Evolutionary conservation across 2,797 vertebrate genomes (phyloP), one percentile per base, ranked within the genome.

Genomic region (Myotis planiceps): DNA sequence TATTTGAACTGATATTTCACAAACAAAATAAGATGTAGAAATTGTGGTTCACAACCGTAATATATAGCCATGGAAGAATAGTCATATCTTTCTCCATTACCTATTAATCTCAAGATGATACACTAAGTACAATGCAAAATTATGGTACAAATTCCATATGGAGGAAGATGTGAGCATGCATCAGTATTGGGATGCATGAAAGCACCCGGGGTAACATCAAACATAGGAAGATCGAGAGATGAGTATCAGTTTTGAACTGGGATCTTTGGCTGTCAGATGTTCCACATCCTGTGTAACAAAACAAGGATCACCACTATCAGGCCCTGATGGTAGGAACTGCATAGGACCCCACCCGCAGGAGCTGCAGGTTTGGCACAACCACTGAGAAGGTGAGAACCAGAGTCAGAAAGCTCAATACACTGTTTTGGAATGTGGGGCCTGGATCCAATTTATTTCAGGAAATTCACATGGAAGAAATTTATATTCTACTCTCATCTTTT

Each of bases 241-340:
- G 4, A 13, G 29, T 39, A 58, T 32, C 66, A 5, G 13, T 13
- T 76, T 32, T 47, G 47, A 78, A 66, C 12, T 3, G 14, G 42
- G 25, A 66, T 25, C 7, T 45, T 12, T 65, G 37, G 37, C 3
- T 47, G 18, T 51, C 69, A 49, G 47, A 55, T 18, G n/a, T 34
- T 72, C n/a, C 18, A 5, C 4, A 6, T 58, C 14, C 6, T 6
- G 1, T 60, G 13, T 5, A 34, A 42, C 32, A 16, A 6, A n/a
- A 34, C 3, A 18, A 29, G 0, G 0, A 25, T 68, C 51, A 71
- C 75, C 58, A 7, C 2, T 6, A 29, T 25, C 0, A 25, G 32
- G 45, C 60, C 4, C 19, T n/a, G 15, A 18, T 9, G 1, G 0
- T 37, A 2, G 14, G 49, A 88, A 47, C 23, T 6, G 0, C 0